phyloP scores from a whole-genome alignment of 2,888 invertebrate genomes.

The Lasioglossum figueresi region DNA sequence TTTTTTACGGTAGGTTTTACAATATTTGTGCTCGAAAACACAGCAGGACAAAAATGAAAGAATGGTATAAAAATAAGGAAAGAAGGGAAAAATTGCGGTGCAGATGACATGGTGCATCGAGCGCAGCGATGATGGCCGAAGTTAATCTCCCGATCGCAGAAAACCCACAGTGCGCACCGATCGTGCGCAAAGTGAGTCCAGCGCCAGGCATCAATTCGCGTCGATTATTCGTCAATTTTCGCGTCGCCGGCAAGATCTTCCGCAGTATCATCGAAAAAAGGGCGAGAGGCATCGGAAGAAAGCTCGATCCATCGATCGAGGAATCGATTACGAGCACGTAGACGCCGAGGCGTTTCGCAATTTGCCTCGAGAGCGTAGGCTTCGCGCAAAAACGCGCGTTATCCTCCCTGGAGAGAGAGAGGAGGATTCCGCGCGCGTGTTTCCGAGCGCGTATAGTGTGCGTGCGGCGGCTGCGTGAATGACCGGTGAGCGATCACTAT shows the following conservation, averaged over 20 bases:
- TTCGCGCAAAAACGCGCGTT: conserved; percentile 34
- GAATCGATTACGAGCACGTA: conserved; percentile 32
- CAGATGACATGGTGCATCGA: not conserved
- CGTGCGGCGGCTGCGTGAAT: conserved; percentile 53
- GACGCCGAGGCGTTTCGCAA: conserved; percentile 19
- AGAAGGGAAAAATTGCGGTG: not conserved
- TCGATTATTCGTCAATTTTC: conserved; percentile 9
- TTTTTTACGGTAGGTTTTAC: too few species aligned
- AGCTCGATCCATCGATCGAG: not conserved
- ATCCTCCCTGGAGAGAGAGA: conserved; percentile 1
- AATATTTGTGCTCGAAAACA: too few species aligned
- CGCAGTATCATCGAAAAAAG: not conserved
- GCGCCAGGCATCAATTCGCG: not conserved
- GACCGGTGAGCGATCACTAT: conserved; percentile 82
- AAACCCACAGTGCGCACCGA: not conserved
- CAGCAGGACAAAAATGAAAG: not conserved
- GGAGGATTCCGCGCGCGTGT: not conserved
- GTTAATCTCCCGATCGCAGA: not conserved
- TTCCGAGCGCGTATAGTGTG: not conserved
- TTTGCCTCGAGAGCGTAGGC: conserved; percentile 48
- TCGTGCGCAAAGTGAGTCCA: not conserved
- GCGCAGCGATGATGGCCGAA: not conserved
- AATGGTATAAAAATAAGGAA: not conserved
- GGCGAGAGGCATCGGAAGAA: not conserved
- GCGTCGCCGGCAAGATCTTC: not conserved